Evolutionary conservation across 2,888 invertebrate genomes (phyloP), one percentile per base, ranked within the genome.

Genomic region (Protodeltote pygarga): DNA sequence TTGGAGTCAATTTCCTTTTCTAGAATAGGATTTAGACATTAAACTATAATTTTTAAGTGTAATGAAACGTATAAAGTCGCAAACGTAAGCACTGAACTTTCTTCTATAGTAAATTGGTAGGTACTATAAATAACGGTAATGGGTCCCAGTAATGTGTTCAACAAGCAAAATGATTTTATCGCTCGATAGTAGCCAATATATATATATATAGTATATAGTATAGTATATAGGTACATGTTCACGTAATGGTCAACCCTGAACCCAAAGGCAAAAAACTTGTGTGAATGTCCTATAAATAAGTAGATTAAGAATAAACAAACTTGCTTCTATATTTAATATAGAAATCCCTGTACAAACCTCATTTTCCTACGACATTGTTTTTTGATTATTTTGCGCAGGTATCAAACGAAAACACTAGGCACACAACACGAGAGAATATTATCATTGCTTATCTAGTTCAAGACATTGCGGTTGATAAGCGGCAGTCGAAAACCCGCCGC

Each of bases 371-470:
- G 10, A 9, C 10, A 38, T 46, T 48, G 29, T 49, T 39, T 33
- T 52, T 32, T 24, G 25, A 47, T 63, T 34, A 58, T 53, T 54
- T 49, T 53, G 27, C 40, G 27, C 46, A 49, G 31, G 34, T 48
- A 53, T 45, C 41, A 51, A 49, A 53, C 34, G 46, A 47, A 29
- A 40, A 51, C 33, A 54, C 41, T 41, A 33, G 13, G 15, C 35
- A 63, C 39, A 63, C 57, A 61, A 63, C 67, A 53, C 51, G 53
- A 70, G 71, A 71, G 61, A 55, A 65, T 44, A 66, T 80, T 88
- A 88, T 88, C 87, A 65, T 23, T 17, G 50, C 69, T 87, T 90
- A 90, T 89, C 90, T 68, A 70, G 59, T 50, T 48, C 49, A 45
- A 77, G 87, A 86, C 87, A 87, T 61, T 65, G 53, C 52, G 44